These are phyloP conservation scores for Nycticryphes semicollaris DNA, from an alignment of 2,113 vertebrate species.

Conservation along the genomic window DNA sequence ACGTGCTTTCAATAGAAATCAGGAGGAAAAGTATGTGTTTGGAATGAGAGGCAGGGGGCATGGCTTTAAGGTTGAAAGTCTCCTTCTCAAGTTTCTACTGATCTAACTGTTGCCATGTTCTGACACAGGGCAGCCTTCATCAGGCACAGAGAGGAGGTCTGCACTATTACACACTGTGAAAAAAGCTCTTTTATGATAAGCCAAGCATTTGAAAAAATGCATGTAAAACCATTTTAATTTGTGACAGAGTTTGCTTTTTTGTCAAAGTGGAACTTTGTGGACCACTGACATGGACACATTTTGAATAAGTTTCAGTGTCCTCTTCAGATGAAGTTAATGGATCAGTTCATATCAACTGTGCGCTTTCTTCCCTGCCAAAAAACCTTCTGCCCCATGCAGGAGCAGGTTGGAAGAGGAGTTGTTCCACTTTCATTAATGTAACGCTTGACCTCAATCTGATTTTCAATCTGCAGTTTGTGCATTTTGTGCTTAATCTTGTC, in stretches of 20 bases:
- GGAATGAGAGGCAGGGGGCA: not conserved
- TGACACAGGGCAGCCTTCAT: constrained; percentile 11
- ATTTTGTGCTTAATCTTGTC: not conserved
- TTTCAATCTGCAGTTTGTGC: not conserved
- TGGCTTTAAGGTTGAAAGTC: not conserved
- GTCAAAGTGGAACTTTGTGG: not conserved
- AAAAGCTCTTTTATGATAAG: not conserved
- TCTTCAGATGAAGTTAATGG: not conserved
- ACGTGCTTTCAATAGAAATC: constrained; percentile 21
- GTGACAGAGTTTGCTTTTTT: not conserved
- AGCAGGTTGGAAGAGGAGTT: not conserved
- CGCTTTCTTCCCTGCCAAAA: not conserved
- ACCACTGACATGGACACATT: not conserved
- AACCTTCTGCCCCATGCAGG: not conserved
- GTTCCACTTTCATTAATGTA: not conserved
- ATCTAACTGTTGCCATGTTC: not conserved
- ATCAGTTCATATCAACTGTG: not conserved
- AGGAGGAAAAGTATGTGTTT: not conserved
- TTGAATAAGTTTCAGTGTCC: not conserved
- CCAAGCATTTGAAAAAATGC: not conserved
- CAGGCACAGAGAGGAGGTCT: not conserved
- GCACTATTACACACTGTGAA: not conserved
- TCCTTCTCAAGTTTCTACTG: not conserved
- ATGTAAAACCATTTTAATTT: not conserved
- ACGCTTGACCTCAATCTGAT: not conserved